Evolutionary conservation across 2,797 vertebrate species (phyloP).

Genomic region (Leptodactylus fallax): DNA sequence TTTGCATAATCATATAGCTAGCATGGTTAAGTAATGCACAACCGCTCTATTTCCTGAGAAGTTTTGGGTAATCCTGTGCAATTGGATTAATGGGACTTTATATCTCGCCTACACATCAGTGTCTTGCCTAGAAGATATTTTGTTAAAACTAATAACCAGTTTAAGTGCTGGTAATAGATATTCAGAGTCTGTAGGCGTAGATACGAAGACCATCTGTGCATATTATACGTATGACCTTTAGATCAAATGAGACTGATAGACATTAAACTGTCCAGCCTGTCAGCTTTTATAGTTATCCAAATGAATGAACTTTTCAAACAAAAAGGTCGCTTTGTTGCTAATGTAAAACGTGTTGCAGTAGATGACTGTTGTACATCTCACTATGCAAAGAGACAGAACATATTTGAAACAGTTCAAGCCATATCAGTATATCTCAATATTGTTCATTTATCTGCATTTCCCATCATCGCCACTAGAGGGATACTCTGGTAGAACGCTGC

Average conservation of each 20-base stretch:
- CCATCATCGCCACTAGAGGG: neutral
- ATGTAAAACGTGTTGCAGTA: neutral
- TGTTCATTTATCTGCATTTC: neutral
- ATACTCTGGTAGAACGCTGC: neutral
- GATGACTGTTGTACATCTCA: neutral
- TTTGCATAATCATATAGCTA: neutral
- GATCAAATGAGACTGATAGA: conserved; percentile 31
- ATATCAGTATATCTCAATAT: neutral
- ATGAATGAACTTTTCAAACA: neutral
- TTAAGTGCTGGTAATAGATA: conserved; percentile 8
- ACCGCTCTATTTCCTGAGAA: neutral
- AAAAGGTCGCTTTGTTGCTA: neutral
- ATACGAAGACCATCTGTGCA: conserved; percentile 19
- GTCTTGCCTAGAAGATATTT: conserved; percentile 4
- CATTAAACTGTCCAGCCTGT: neutral
- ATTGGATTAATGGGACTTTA: conserved; percentile 7
- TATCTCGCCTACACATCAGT: conserved; percentile 4
- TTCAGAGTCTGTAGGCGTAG: neutral
- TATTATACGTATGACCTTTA: conserved; percentile 32
- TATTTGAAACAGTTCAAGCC: neutral
- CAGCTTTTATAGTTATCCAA: neutral
- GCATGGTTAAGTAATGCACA: neutral
- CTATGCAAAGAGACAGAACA: neutral
- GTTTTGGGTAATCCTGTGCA: conserved; percentile 9
- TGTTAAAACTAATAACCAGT: conserved; percentile 4